Evolutionary conservation across 2,113 vertebrate species (phyloP).

Genomic region (Apeltes quadracus): DNA sequence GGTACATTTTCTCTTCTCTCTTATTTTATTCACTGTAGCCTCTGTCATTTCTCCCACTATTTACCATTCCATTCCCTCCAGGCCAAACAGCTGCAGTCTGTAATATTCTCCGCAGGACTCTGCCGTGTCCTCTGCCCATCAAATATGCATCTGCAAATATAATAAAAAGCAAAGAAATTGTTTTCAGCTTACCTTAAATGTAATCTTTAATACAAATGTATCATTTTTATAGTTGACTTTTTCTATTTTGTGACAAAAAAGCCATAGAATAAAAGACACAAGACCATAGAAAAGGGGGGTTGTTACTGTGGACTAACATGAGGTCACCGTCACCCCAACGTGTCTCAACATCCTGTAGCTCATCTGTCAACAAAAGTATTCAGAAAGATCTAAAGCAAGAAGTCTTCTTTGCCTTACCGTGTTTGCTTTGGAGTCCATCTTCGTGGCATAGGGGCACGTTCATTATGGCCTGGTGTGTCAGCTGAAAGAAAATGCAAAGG

Average conservation of each 20-base stretch:
- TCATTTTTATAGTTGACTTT: not conserved
- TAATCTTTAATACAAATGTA: not conserved
- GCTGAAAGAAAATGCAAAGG: not conserved
- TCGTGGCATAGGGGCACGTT: not conserved
- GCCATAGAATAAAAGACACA: not conserved
- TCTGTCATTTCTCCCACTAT: slow-evolving; percentile 43
- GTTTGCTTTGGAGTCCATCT: not conserved
- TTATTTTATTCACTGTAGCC: slow-evolving; percentile 10
- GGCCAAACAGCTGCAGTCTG: slow-evolving; percentile 57
- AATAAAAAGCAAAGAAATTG: slow-evolving; percentile 1
- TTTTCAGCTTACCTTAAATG: not conserved
- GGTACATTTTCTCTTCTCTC: slow-evolving; percentile 26
- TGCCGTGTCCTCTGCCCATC: slow-evolving; percentile 59
- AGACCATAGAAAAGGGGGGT: not conserved
- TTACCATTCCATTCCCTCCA: slow-evolving; percentile 31
- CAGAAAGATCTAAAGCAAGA: slow-evolving; percentile 10
- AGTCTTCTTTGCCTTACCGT: not conserved
- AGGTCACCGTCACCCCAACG: not conserved
- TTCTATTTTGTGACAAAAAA: not conserved
- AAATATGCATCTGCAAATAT: not conserved
- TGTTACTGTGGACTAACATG: not conserved
- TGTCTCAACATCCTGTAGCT: slow-evolving; percentile 25
- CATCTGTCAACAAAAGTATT: slow-evolving; percentile 7
- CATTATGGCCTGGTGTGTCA: not conserved
- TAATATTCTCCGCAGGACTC: slow-evolving; percentile 65